phyloP scores from a whole-genome alignment of 2,888 invertebrate genomes.

The Boloria selene region DNA sequence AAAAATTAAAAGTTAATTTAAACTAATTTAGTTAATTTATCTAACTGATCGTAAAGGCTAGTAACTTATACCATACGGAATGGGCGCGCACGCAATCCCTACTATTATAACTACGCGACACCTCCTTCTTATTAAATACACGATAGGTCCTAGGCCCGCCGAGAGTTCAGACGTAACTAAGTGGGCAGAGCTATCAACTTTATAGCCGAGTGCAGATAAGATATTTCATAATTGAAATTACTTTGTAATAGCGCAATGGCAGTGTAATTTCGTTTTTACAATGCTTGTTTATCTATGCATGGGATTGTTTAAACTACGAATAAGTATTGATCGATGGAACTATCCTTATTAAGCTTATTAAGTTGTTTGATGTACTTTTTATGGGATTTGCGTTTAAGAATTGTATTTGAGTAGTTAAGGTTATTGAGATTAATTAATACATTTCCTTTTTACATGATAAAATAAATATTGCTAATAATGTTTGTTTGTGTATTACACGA shows the following conservation, averaged over 20 bases:
- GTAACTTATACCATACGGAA: slow-evolving; percentile 50
- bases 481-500: no score
- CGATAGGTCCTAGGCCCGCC: slow-evolving; percentile 56
- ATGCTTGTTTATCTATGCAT: slow-evolving; percentile 1
- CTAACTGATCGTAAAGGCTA: not conserved
- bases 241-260: slow-evolving; percentile 41
- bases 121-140: slow-evolving; percentile 73
- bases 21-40: slow-evolving; percentile 1
- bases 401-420: not conserved
- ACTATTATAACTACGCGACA: slow-evolving; percentile 59
- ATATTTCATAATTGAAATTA: slow-evolving; percentile 46
- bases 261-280: slow-evolving; percentile 33
- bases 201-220: slow-evolving; percentile 37
- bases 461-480: no score
- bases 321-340: not conserved
- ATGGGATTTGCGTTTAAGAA: not conserved
- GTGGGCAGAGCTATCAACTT: slow-evolving; percentile 40
- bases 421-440: no score
- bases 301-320: not conserved
- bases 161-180: slow-evolving; percentile 48
- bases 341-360: not conserved
- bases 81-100: slow-evolving; percentile 59
- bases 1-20: slow-evolving; percentile 7
- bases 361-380: not conserved
- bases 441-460: no score